Evolutionary conservation across 1,140 invertebrate species (phyloP), one percentile per base, ranked within the genome.

Genomic region (Alviniconcha marisindica): DNA sequence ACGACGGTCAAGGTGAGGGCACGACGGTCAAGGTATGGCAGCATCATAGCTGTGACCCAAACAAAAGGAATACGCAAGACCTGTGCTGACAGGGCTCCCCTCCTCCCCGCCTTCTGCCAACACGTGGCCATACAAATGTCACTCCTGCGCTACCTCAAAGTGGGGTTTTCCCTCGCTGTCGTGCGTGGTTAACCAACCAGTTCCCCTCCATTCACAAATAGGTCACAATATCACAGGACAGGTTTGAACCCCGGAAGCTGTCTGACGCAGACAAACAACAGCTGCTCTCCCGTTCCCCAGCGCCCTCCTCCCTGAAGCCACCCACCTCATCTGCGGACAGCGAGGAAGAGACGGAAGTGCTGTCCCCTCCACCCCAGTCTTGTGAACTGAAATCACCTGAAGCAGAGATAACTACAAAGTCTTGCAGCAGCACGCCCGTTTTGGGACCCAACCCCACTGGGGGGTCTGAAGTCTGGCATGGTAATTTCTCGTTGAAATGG

Each of bases 191-290:
- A n/a, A n/a, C n/a, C n/a, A n/a, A n/a, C n/a, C n/a, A n/a, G n/a
- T n/a, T n/a, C n/a, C n/a, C n/a, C n/a, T n/a, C n/a, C n/a, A n/a
- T 60, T 83, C 76, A 83, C 36, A 83, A 33, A 66, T 83, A 83
- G 3, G 82, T 83, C 33, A 83, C 82, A 33, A 83, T 71, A 83
- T 83, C 82, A 79, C 82, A 83, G 21, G 82, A 79, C 40, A 79
- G 38, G 24, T 36, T 71, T 2, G 76, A 66, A 7, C 76, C 82
- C 44, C 44, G 42, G 33, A 48, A 71, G 44, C 60, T 54, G 10
- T 56, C 42, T 10, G 76, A 69, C 14, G 42, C 60, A 12, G 63
- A 69, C 38, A 78, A n/a, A 74, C 42, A 77, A 51, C 42, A 66
- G 28, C 31, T 36, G 36, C 73, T 69, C 24, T 44, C 60, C 60